Base-by-base conservation (phyloP, 1,140 invertebrate species). In the Plodia interpunctella region DNA sequence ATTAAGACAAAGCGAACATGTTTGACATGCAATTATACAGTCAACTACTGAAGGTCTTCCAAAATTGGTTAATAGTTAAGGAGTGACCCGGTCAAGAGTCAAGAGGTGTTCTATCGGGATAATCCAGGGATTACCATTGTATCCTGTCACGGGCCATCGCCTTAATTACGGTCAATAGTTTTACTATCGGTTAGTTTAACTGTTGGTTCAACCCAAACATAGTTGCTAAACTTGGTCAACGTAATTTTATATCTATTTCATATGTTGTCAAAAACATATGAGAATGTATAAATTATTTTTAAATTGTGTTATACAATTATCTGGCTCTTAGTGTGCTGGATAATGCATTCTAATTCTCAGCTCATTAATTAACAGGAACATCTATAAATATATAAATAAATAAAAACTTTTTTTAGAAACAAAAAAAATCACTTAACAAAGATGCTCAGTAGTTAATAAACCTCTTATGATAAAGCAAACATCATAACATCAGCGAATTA, bases 141-240 rank as follows among this genome's bases (percentile, higher is more conserved):
- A 76, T 78, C 72, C 74, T 64, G 78, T 69, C 70, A 71, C 76
- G 75, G 72, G 66, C 66, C 71, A 79, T 72, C 71, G 76, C 77
- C 65, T 74, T 83, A 84, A 87, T 82, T 75, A 77, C 77, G 83
- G 81, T 83, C 81, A 76, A 78, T 83, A 86, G 83, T 83, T 83
- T 17, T 13, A 57, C 56, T 30, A 49, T 56, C 60, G 57, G 74
- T 75, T 73, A 66, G 38, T 69, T 69, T 59, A 60, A 63, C 59
- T 51, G 57, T 57, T 55, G 8, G 32, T 35, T 35, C 9, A 35
- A 35, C 32, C 8, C 4, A 13, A 35, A 35, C 9, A 11, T 35
- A 35, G 21, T 25, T 6, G 21, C 21, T 3, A 25, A 25, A 25
- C 21, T 25, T 25, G 21, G 21, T 25, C 21, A 35, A 35, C 32